These are phyloP conservation scores for Eupithecia exiguata DNA, from an alignment of 2,888 invertebrate genomes.

Conservation along the genomic window DNA sequence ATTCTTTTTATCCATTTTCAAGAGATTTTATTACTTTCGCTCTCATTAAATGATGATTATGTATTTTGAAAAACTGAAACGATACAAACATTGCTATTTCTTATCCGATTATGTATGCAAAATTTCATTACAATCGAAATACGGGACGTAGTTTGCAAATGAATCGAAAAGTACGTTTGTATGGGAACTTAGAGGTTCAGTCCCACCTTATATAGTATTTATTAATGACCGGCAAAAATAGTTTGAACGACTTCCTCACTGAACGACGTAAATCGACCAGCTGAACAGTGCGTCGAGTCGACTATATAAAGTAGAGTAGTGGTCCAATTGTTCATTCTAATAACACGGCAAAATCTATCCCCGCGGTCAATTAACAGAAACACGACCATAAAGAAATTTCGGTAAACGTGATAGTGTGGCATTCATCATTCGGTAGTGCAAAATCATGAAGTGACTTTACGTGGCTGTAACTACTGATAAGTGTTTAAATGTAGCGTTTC, in stretches of 20 bases:
- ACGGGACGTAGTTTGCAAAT: too few relatives aligned
- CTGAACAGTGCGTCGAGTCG: neutral
- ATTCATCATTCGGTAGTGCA: slow-evolving; percentile 22
- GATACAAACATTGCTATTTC: too few relatives aligned
- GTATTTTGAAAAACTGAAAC: too few relatives aligned
- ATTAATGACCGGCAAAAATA: neutral
- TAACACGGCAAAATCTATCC: neutral
- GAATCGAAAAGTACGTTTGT: too few relatives aligned
- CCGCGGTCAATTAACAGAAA: slow-evolving; percentile 15
- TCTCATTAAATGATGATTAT: too few relatives aligned
- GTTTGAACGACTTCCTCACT: neutral
- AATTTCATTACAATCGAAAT: too few relatives aligned
- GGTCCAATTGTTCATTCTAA: neutral
- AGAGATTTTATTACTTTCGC: too few relatives aligned
- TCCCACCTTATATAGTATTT: too few relatives aligned
- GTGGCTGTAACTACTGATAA: slow-evolving; percentile 33
- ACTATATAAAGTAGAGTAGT: neutral
- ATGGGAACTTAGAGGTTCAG: too few relatives aligned
- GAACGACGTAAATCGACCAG: neutral
- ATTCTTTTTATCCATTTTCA: too few relatives aligned
- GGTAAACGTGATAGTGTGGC: slow-evolving; percentile 17
- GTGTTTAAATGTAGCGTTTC: slow-evolving; percentile 18
- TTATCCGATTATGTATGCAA: too few relatives aligned
- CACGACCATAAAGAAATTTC: slow-evolving; percentile 11
- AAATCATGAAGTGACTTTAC: slow-evolving; percentile 34